phyloP scores from a whole-genome alignment of 2,113 vertebrate genomes.

The Sisor rabdophorus region DNA sequence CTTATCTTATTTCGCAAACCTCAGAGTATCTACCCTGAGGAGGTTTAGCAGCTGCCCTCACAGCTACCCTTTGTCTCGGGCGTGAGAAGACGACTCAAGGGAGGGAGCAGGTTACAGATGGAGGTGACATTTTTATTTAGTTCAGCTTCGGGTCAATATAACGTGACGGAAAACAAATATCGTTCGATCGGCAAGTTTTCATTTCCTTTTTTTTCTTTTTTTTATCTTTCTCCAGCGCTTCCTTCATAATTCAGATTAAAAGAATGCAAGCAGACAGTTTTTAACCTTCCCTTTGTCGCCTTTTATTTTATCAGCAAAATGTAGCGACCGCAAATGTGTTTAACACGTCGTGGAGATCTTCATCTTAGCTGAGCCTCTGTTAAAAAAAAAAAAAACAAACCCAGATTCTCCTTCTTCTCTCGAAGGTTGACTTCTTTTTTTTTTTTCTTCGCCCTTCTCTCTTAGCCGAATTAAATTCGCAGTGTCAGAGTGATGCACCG shows the following conservation, averaged over 20 bases:
- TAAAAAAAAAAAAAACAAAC: neutral
- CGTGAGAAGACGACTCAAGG: neutral
- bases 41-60: constrained; percentile 27
- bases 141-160: constrained; percentile 36
- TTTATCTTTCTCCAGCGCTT: neutral
- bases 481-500: constrained; percentile 39
- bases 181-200: constrained; percentile 24
- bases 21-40: constrained; percentile 5
- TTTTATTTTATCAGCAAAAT: neutral
- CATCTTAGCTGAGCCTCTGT: constrained; percentile 29
- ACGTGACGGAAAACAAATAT: constrained; percentile 21
- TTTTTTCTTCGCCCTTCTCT: too few relatives aligned
- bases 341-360: constrained; percentile 7
- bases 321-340: constrained; percentile 7
- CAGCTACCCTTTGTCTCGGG: constrained; percentile 7
- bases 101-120: constrained; percentile 7
- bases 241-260: constrained; percentile 6
- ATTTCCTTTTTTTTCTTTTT: neutral
- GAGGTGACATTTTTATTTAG: constrained; percentile 27
- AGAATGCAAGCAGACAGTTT: neutral
- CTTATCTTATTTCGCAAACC: too few relatives aligned
- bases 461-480: constrained; percentile 33
- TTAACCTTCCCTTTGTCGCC: neutral
- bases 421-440: constrained; percentile 5
- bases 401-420: constrained; percentile 6